Percentiles rank a stretch among this genome's conserved stretches.
Evolutionary conservation across 2,888 invertebrate genomes (phyloP).

Genomic region (Auanema freiburgensis): DNA sequence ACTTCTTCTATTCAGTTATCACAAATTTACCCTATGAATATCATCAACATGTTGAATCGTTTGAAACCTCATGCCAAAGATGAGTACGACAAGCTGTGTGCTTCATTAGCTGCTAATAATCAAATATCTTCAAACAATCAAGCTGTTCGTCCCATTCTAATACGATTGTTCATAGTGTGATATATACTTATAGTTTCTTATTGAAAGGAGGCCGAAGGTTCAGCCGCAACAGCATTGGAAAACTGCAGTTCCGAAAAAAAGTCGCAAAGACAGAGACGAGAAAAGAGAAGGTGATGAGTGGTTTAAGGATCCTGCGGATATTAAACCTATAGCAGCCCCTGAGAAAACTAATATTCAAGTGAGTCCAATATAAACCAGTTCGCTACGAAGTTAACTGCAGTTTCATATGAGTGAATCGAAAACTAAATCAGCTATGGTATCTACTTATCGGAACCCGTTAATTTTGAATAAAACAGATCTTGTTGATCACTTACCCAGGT

Average conservation of each 20-base stretch:
- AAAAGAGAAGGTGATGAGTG: conserved; percentile 17
- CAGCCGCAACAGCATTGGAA: conserved; percentile 12
- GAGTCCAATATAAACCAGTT: neutral
- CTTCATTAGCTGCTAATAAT: neutral
- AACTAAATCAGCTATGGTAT: neutral
- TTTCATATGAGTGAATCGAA: conserved; percentile 18
- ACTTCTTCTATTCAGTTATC: neutral
- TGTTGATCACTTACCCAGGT: conserved; percentile 15
- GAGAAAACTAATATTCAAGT: conserved; percentile 7
- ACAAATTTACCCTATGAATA: neutral
- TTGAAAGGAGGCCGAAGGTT: conserved; percentile 5
- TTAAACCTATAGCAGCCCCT: neutral
- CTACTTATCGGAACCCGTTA: conserved; percentile 85
- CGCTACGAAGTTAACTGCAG: neutral
- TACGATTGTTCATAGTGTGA: neutral
- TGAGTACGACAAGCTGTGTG: neutral
- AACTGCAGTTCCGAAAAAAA: conserved; percentile 7
- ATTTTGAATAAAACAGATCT: conserved; percentile 79
- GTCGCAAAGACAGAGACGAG: conserved; percentile 13
- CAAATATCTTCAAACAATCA: neutral
- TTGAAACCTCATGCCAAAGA: neutral
- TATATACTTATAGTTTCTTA: neutral
- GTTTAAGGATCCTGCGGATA: conserved; percentile 13
- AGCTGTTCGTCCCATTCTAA: neutral
- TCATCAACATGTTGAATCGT: neutral